phyloP scores from a whole-genome alignment of 2,113 vertebrate genomes.

The Morone chrysops region DNA sequence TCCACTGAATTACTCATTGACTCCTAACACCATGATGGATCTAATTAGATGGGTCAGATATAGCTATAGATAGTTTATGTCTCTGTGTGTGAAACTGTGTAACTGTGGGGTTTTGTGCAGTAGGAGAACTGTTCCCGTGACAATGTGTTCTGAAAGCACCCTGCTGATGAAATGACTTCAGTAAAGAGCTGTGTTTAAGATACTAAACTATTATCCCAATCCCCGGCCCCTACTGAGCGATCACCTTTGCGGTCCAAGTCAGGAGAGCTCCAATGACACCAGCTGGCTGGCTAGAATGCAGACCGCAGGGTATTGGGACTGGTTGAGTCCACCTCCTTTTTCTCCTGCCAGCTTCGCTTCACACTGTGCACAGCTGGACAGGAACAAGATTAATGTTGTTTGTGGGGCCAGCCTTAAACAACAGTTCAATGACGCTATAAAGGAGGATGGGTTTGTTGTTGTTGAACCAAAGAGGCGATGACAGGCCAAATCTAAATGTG shows the following conservation, averaged over 20 bases:
- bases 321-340: slow-evolving; percentile 50
- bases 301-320: slow-evolving; percentile 44
- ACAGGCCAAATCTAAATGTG: slow-evolving; percentile 48
- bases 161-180: slow-evolving; percentile 69
- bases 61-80: slow-evolving; percentile 29
- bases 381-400: slow-evolving; percentile 72
- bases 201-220: slow-evolving; percentile 53
- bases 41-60: slow-evolving; percentile 54
- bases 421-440: slow-evolving; percentile 58
- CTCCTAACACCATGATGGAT: slow-evolving; percentile 19
- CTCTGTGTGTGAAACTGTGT: not conserved
- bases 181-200: slow-evolving; percentile 69
- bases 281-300: slow-evolving; percentile 63
- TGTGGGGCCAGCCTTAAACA: slow-evolving; percentile 61
- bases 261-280: slow-evolving; percentile 77
- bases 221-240: slow-evolving; percentile 47
- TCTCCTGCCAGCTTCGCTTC: slow-evolving; percentile 59
- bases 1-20: slow-evolving; percentile 24
- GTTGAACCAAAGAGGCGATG: slow-evolving; percentile 49
- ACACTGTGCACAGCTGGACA: slow-evolving; percentile 79
- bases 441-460: slow-evolving; percentile 65
- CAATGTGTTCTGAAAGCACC: slow-evolving; percentile 43
- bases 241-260: slow-evolving; percentile 64
- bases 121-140: slow-evolving; percentile 32
- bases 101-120: not conserved